Base-by-base conservation (phyloP, 2,888 invertebrate species). In the Unio delphinus region DNA sequence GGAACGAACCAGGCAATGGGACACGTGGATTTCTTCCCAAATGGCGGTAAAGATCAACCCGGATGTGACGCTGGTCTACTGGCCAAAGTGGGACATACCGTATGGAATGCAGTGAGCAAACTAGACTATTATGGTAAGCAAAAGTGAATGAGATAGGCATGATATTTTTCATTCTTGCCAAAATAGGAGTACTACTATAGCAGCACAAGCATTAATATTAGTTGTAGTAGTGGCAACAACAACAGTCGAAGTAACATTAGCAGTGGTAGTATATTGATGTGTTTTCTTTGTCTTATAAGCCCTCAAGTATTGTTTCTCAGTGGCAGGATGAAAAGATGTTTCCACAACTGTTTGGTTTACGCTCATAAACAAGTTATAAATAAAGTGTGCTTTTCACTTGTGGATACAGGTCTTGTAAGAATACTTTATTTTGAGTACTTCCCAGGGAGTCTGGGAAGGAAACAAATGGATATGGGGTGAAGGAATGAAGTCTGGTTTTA, bases 21-120 rank as follows among this genome's bases (percentile, higher is more conserved):
- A 26, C 89, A 90, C 72, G 82, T 89, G 0, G 90, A 90, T 72
- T 90, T 90, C 72, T 90, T 86, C 68, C 89, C 90, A 0, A 90
- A 90, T 72, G 89, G 89, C 17, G 90, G 90, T 0, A 69, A 68
- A 3, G 73, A 83, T 28, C 90, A 90, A 72, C 90, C 90, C 11
- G 90, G 90, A 5, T 90, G 90, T 76, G 69, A 78, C 11, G 61
- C 70, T 0, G 79, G 76, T 56, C 71, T 76, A 30, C 61, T 81
- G 20, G 70, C 68, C 4, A 83, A 78, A 64, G 57, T 83, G 5
- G 63, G 72, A 0, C 69, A 76, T 45, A 80, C 81, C 0, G 67
- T 74, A 1, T 84, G 84, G 84, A 80, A 74, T 26, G 80, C 81
- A 0, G 67, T 79, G 18, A 70, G 79, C 6, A 63, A 70, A 20